Evolutionary conservation across 2,888 invertebrate genomes (phyloP), one percentile per base, ranked within the genome.

Genomic region (Agonopterix heracliana): DNA sequence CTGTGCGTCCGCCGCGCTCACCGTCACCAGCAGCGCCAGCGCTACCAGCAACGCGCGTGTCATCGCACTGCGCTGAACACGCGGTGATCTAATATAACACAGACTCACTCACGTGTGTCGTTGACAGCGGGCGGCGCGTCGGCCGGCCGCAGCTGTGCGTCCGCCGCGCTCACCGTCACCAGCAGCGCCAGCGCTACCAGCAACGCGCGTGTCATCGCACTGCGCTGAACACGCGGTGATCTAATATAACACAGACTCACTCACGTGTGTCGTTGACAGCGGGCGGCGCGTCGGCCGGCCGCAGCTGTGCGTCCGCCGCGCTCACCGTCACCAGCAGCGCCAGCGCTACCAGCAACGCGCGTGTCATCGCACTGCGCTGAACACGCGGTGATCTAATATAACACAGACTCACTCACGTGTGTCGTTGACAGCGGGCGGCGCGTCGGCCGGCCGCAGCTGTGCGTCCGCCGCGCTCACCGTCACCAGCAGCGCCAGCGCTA

Each of bases 261-360:
- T 81, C 71, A 86, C 85, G 78, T 79, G 86, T 86, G 67, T 86
- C 83, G 78, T 87, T 87, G 67, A 74, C 60, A 54, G 75, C 59
- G 48, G 74, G 75, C 60, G 85, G 86, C 60, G 83, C 84, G 74
- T 87, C 87, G 57, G 81, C 86, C 49, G 87, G 87, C 46, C 17
- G 17, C 17, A 17, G 17, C 17, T 17, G 4, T 17, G n/a, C n/a
- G n/a, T n/a, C n/a, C n/a, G n/a, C n/a, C n/a, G n/a, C n/a, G n/a
- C n/a, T n/a, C n/a, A n/a, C n/a, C n/a, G n/a, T n/a, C n/a, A n/a
- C n/a, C n/a, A n/a, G n/a, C n/a, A n/a, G n/a, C n/a, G n/a, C n/a
- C n/a, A n/a, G n/a, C n/a, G n/a, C n/a, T n/a, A n/a, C n/a, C n/a
- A n/a, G n/a, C n/a, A n/a, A n/a, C n/a, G n/a, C n/a, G n/a, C n/a